Conservation (phyloP, 2,888 invertebrate species). For the Drosophila histrio region DNA sequence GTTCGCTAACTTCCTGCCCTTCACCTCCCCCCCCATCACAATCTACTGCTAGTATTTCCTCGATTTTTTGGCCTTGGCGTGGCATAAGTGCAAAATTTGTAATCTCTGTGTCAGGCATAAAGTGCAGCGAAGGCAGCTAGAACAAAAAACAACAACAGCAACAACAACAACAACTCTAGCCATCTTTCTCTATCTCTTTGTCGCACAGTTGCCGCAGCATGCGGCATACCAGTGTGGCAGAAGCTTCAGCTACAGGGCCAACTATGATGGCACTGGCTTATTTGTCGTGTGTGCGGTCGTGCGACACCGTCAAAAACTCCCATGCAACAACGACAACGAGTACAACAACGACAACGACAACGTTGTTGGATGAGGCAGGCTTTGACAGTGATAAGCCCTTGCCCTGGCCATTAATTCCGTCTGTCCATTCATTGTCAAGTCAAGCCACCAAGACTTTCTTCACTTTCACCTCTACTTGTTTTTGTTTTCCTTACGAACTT, state of each 20-base stretch:
- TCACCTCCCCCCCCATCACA: background rate
- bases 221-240: conserved; percentile 13
- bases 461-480: conserved; percentile 1
- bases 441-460: conserved; percentile 20
- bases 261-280: conserved; percentile 12
- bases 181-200: background rate
- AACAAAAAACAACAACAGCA: conserved; percentile 12
- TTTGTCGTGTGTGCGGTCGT: conserved; percentile 33
- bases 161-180: conserved; percentile 9
- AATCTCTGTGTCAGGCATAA: conserved; percentile 62
- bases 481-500: conserved; percentile 2
- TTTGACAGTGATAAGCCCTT: conserved; percentile 62
- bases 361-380: conserved; percentile 20
- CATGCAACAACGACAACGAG: conserved; percentile 2
- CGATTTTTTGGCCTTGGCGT: conserved; percentile 37
- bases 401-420: conserved; percentile 52
- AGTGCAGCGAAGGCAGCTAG: conserved; percentile 43
- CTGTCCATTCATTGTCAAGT: conserved; percentile 28
- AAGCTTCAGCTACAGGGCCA: background rate
- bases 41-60: background rate
- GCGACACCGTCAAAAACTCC: conserved; percentile 18
- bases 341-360: background rate
- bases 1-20: conserved; percentile 2
- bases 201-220: background rate
- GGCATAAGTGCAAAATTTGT: conserved; percentile 76